phyloP scores from a whole-genome alignment of 2,888 invertebrate species.

The Pseudeuparius sepicola region DNA sequence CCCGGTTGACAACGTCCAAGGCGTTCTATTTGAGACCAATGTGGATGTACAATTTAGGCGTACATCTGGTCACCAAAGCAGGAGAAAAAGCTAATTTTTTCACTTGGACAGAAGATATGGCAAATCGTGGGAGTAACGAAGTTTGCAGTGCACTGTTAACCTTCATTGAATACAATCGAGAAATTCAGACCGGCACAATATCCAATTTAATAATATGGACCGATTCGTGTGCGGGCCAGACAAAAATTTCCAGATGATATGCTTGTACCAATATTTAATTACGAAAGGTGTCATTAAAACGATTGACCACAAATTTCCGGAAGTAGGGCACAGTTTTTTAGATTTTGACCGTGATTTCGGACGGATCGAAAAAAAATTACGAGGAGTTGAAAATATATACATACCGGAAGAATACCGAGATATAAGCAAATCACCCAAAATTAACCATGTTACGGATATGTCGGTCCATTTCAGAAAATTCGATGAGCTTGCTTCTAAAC shows the following conservation, averaged over 20 bases:
- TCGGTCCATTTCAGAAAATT: too few species aligned
- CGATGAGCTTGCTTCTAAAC: too few species aligned
- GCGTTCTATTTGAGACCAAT: conserved; percentile 23
- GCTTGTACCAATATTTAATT: conserved; percentile 13
- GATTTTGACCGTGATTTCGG: conserved; percentile 29
- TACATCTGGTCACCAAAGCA: conserved; percentile 18
- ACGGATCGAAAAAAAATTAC: conserved; percentile 28
- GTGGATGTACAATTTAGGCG: conserved; percentile 23
- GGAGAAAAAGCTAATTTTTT: too few species aligned
- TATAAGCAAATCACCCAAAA: too few species aligned
- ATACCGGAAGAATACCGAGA: conserved; percentile 23
- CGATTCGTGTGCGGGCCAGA: conserved; percentile 13
- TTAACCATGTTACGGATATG: too few species aligned
- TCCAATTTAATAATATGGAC: conserved; percentile 10
- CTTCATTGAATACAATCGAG: conserved; percentile 2
- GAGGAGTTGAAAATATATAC: conserved; percentile 23
- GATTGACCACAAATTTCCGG: conserved; percentile 16
- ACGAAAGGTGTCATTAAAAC: conserved; percentile 5
- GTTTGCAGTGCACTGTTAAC: conserved; percentile 8
- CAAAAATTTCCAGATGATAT: conserved; percentile 12
- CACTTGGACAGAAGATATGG: conserved; percentile 26
- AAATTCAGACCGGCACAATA: conserved; percentile 1
- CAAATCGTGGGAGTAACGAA: conserved; percentile 8
- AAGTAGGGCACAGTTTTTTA: conserved; percentile 23
- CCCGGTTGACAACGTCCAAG: conserved; percentile 20